Percentiles rank a stretch among this genome's conserved stretches.
phyloP scores from a whole-genome alignment of 2,888 invertebrate genomes.

The Brachyptera putata region DNA sequence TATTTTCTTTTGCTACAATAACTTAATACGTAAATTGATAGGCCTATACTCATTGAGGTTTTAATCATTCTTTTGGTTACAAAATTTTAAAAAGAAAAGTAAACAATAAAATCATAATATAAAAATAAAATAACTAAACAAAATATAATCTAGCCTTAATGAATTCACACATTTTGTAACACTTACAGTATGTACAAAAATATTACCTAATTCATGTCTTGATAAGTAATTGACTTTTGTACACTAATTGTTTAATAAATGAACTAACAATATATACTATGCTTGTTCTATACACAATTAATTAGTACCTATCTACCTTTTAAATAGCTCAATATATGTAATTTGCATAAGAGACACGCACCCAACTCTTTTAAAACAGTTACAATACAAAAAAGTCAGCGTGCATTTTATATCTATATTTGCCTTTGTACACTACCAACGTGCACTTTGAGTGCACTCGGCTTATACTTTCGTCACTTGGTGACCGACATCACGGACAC shows the following conservation, averaged over 20 bases:
- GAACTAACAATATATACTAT: no score
- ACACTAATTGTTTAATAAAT: conserved; percentile 40
- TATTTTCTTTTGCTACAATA: no score
- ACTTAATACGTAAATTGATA: no score
- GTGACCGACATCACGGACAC: conserved; percentile 22
- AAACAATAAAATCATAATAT: conserved; percentile 10
- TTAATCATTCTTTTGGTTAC: no score
- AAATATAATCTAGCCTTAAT: neutral
- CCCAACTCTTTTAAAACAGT: no score
- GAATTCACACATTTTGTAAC: conserved; percentile 29
- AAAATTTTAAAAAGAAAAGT: neutral
- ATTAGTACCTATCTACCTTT: no score
- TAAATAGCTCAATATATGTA: no score
- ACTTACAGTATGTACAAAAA: conserved; percentile 54
- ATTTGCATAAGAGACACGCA: no score
- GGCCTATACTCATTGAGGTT: no score
- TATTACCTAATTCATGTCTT: conserved; percentile 47
- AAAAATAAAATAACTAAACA: conserved; percentile 10
- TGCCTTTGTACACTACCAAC: no score
- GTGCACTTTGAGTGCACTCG: conserved; percentile 24
- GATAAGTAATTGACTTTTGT: conserved; percentile 52
- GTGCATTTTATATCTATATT: no score
- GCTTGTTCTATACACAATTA: neutral
- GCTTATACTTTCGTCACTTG: conserved; percentile 27
- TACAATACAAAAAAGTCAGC: no score